Evolutionary conservation across 2,797 vertebrate species (phyloP), one percentile per base, ranked within the genome.

Genomic region (Coregonus sp.): DNA sequence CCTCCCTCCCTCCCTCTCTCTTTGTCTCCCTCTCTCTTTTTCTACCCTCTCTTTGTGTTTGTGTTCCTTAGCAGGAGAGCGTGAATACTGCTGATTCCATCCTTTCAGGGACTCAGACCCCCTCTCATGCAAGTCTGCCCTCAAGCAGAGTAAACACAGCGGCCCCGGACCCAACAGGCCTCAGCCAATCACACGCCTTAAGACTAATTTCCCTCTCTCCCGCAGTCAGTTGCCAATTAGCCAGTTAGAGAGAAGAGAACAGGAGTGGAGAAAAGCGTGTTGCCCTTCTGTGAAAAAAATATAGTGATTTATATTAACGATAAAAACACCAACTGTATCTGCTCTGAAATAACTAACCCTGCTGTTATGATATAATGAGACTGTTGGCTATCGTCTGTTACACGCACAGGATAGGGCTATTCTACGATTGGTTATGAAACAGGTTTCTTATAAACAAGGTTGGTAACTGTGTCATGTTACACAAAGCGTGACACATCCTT

Each of bases 21-120:
- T 68, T 20, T 66, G n/a, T 66, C 63, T 66, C 63, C 29, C 66
- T 68, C 66, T 68, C 66, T 68, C 31, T 68, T 7, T 33, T 29
- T 68, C 12, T 35, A 29, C 5, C 61, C 4, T 29, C 61, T 29
- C 61, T 31, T 9, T 66, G 25, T 66, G 63, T 66, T 66, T 66
- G 63, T 31, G 20, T 66, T 14, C 25, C 63, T 1, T n/a, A 7
- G 29, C 63, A 31, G 65, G 12, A 35, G 65, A 67, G 65, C 1
- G 31, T 15, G 65, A 15, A 67, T 67, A 4, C 31, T 31, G 5
- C 29, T 29, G 31, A 6, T 1, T 33, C 31, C 65, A 35, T 67
- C 14, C 31, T 61, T 6, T 20, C n/a, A 61, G 15, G n/a, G 20
- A 29, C 9, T 9, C 11, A 9, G 5, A 25, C 20, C 59, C n/a